Percentiles rank a stretch among this genome's conserved stretches.
These are phyloP conservation scores for Pteronura brasiliensis DNA, from an alignment of 2,113 vertebrate species.

Conservation along the genomic window DNA sequence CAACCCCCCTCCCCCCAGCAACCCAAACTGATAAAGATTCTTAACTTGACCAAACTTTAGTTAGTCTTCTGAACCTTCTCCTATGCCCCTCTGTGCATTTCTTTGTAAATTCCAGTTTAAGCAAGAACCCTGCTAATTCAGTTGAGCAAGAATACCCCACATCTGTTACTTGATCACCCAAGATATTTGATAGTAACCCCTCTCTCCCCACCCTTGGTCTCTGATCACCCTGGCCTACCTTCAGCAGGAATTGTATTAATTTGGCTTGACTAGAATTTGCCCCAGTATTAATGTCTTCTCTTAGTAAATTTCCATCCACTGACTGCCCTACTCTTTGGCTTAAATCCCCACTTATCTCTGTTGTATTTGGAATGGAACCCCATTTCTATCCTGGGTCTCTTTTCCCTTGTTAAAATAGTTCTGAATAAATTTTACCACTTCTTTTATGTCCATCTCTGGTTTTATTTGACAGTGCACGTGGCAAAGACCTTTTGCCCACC, in stretches of 20 bases:
- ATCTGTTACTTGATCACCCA: neutral
- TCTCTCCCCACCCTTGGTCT: neutral
- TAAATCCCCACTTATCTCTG: neutral
- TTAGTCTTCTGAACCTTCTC: neutral
- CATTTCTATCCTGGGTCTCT: neutral
- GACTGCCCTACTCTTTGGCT: neutral
- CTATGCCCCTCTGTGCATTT: neutral
- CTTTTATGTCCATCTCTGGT: neutral
- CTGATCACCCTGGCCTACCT: neutral
- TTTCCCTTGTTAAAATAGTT: neutral
- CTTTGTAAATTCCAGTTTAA: neutral
- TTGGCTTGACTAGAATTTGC: neutral
- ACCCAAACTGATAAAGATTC: neutral
- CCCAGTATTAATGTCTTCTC: neutral
- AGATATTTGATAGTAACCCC: neutral
- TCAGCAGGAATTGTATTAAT: neutral
- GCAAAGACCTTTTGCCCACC: neutral
- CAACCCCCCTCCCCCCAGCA: no score
- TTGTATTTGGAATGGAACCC: neutral
- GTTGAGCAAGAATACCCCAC: neutral
- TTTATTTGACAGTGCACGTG: neutral
- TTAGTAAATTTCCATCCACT: neutral
- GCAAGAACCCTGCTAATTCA: neutral
- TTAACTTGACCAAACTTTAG: neutral
- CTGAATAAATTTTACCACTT: neutral